phyloP scores from a whole-genome alignment of 2,888 invertebrate species.

The Tiliacea aurago region DNA sequence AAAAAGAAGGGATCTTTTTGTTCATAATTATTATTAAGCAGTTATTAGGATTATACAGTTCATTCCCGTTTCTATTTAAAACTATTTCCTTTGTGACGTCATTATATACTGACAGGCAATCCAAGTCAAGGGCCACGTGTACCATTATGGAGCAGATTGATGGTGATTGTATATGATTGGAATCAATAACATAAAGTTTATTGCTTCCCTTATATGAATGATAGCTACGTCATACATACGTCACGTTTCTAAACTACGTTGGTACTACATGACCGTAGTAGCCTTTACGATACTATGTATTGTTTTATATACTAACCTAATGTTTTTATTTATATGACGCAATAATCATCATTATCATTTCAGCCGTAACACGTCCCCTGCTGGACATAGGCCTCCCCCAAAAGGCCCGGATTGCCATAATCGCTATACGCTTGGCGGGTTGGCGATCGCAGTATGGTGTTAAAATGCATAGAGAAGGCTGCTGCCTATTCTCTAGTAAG shows the following conservation, averaged over 20 bases:
- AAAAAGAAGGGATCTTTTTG: background rate
- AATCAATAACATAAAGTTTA: slow-evolving; percentile 29
- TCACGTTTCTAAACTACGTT: background rate
- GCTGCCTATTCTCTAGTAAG: too few relatives aligned
- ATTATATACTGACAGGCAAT: background rate
- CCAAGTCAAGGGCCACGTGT: slow-evolving; percentile 26
- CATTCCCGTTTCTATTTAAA: background rate
- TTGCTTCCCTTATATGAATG: slow-evolving; percentile 18
- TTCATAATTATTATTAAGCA: background rate
- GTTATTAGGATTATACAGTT: background rate
- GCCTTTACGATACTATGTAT: too few relatives aligned
- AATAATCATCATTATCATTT: too few relatives aligned
- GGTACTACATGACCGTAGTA: background rate
- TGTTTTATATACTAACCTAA: too few relatives aligned
- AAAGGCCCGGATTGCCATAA: too few relatives aligned
- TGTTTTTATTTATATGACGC: too few relatives aligned
- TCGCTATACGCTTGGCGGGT: too few relatives aligned
- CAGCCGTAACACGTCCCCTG: too few relatives aligned
- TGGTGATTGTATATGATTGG: slow-evolving; percentile 30
- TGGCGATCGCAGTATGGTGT: too few relatives aligned
- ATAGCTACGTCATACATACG: background rate
- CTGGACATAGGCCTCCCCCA: too few relatives aligned
- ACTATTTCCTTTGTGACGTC: slow-evolving; percentile 24
- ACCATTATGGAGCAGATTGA: slow-evolving; percentile 34
- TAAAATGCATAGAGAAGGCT: too few relatives aligned